phyloP scores from a whole-genome alignment of 2,888 invertebrate species.

The Lepidonotus clava region DNA sequence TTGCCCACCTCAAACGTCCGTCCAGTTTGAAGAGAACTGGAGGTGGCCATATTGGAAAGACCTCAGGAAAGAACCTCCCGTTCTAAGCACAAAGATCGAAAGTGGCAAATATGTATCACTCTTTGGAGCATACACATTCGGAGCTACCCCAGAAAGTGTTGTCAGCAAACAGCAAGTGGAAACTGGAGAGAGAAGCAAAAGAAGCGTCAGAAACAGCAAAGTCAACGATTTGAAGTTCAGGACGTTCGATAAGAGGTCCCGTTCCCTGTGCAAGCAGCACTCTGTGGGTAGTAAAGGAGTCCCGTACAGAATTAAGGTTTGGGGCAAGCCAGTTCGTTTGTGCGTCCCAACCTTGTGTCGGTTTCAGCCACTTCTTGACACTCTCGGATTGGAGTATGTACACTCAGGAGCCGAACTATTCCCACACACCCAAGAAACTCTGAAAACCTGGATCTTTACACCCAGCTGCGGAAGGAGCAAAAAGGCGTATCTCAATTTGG shows the following conservation, averaged over 20 bases:
- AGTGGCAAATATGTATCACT: neutral
- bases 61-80: constrained; percentile 7
- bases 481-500: neutral
- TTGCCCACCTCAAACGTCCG: too few relatives aligned
- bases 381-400: neutral
- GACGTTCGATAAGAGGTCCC: neutral
- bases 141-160: neutral
- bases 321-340: neutral
- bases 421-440: neutral
- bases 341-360: neutral
- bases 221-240: neutral
- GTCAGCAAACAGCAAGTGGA: neutral
- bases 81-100: neutral
- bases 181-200: neutral
- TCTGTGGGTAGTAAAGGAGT: neutral
- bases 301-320: neutral
- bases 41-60: constrained; percentile 57
- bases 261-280: neutral
- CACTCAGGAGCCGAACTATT: neutral
- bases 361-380: neutral
- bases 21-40: neutral
- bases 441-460: constrained; percentile 1
- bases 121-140: neutral
- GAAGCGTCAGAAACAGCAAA: neutral
- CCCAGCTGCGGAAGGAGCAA: neutral